A percentile compares a stretch with the other conserved stretches of the same genome.
Conservation (phyloP, 1,140 invertebrate species). For the Popillia japonica region DNA sequence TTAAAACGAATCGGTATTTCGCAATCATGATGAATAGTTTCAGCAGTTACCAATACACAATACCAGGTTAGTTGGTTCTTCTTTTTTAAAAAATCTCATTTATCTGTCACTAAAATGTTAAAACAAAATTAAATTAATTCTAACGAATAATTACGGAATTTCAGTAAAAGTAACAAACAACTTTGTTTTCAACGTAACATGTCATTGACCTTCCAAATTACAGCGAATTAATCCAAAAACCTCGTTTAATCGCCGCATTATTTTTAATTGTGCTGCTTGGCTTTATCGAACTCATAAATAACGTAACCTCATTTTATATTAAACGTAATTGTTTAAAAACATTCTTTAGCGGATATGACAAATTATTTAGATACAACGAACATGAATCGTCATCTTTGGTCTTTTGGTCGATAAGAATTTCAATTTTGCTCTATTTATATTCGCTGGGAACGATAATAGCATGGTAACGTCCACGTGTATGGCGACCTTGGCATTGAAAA, state of each 20-base stretch:
- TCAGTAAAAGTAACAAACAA: neutral
- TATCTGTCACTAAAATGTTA: neutral
- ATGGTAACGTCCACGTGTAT: constrained; percentile 35
- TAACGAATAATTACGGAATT: neutral
- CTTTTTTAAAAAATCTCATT: neutral
- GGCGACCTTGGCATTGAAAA: constrained; percentile 45
- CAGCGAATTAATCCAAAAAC: neutral
- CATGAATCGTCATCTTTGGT: neutral
- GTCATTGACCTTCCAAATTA: constrained; percentile 15
- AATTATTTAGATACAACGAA: no score
- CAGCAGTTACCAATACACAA: neutral
- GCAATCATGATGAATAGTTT: neutral
- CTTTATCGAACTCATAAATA: neutral
- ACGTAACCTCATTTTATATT: neutral
- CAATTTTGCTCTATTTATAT: neutral
- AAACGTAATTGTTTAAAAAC: neutral
- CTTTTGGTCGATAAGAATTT: neutral
- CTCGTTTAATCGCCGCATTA: neutral
- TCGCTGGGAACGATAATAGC: neutral
- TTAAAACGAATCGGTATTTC: neutral
- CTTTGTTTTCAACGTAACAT: neutral
- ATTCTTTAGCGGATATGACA: neutral
- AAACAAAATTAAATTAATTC: neutral
- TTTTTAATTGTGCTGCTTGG: neutral
- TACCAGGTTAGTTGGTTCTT: neutral